A percentile compares a stretch with the other conserved stretches of the same genome.
Conservation (phyloP, 1,140 invertebrate genomes). For the Danaus melanippus region DNA sequence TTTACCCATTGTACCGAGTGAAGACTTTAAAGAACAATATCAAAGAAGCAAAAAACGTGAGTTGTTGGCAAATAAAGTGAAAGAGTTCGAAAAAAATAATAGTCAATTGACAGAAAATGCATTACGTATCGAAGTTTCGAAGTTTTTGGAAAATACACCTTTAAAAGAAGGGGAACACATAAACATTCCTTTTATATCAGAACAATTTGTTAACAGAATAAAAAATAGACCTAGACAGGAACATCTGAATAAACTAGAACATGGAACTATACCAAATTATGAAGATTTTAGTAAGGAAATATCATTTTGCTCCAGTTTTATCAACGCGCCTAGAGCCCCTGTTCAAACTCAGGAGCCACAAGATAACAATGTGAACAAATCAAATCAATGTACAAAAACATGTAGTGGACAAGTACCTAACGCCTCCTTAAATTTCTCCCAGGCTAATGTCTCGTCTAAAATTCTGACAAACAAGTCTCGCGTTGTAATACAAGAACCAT, state of each 20-base stretch:
- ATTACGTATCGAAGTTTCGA: conserved; percentile 30
- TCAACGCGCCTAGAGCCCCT: not conserved
- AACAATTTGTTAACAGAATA: conserved; percentile 38
- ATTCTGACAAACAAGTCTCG: not conserved
- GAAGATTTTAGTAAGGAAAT: conserved; percentile 27
- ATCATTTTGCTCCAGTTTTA: conserved; percentile 25
- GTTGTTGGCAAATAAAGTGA: conserved; percentile 34
- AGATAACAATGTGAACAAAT: conserved; percentile 1
- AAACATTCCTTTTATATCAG: conserved; percentile 35
- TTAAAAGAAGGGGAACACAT: conserved; percentile 21
- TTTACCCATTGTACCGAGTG: conserved; percentile 27
- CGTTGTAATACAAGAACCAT: conserved; percentile 8
- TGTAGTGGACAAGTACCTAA: not conserved
- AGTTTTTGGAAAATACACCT: conserved; percentile 32
- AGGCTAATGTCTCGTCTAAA: not conserved
- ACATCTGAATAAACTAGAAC: conserved; percentile 22
- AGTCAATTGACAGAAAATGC: conserved; percentile 16
- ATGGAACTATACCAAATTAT: conserved; percentile 23
- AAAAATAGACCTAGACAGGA: conserved; percentile 25
- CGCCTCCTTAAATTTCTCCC: not conserved
- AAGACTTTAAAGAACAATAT: conserved; percentile 22
- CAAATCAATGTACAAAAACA: conserved; percentile 4
- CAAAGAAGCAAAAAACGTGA: conserved; percentile 30
- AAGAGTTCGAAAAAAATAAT: conserved; percentile 26
- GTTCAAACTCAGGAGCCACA: not conserved